These are phyloP conservation scores for Mormyrus lacerda DNA, from an alignment of 2,113 vertebrate genomes.

Conservation along the genomic window DNA sequence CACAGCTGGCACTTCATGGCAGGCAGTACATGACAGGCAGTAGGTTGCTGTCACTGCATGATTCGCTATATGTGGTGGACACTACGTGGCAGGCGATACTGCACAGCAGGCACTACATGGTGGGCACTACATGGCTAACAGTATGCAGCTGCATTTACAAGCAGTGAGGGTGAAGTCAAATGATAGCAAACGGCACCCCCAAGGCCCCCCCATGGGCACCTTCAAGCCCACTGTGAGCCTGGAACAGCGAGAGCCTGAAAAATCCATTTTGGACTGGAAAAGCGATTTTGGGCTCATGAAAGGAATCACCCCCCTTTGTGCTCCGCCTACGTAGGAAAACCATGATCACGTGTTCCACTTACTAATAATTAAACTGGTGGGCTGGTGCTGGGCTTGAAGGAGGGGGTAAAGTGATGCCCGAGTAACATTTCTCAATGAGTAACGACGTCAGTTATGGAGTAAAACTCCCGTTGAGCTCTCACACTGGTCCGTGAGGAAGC, in stretches of 20 bases:
- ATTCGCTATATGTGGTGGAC: too few species aligned
- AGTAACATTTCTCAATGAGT: not conserved
- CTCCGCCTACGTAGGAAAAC: not conserved
- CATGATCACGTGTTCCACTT: not conserved
- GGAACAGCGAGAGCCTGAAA: not conserved
- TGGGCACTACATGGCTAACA: not conserved
- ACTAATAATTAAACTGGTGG: not conserved
- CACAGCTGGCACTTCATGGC: too few species aligned
- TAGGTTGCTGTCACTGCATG: too few species aligned
- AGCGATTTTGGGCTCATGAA: not conserved
- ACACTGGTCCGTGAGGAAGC: conserved; percentile 11
- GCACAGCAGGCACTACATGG: not conserved
- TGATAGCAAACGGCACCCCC: not conserved
- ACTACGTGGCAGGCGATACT: not conserved
- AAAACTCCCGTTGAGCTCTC: conserved; percentile 9
- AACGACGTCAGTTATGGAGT: not conserved
- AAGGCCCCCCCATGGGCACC: not conserved
- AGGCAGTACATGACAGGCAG: too few species aligned
- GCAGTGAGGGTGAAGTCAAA: not conserved
- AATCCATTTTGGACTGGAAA: not conserved
- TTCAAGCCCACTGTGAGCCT: not conserved
- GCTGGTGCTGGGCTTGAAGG: not conserved
- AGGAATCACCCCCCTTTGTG: not conserved
- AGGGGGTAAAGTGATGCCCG: not conserved
- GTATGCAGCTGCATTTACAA: not conserved